Evolutionary conservation across 1,140 invertebrate species (phyloP).

Genomic region (Hermatobates lingyangjiaoensis): DNA sequence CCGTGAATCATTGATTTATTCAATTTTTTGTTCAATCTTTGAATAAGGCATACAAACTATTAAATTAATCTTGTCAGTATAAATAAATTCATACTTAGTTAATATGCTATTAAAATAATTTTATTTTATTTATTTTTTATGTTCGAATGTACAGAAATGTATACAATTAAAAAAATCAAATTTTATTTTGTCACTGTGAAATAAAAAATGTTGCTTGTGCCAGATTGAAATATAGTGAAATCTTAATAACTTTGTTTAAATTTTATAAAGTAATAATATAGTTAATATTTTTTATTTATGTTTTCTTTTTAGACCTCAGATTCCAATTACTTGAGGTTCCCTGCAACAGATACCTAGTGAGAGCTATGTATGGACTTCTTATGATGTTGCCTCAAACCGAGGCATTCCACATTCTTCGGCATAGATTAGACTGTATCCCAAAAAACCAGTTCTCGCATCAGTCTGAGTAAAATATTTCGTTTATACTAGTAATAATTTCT

Average conservation of each 20-base stretch:
- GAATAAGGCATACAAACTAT: background rate
- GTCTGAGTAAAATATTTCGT: background rate
- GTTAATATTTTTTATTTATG: background rate
- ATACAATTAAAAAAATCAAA: background rate
- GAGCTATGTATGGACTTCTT: conserved; percentile 83
- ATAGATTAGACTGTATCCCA: conserved; percentile 77
- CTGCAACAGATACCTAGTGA: conserved; percentile 52
- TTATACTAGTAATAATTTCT: background rate
- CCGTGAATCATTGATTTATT: no score
- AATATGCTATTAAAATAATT: background rate
- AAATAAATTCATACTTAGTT: background rate
- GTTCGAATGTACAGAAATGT: no score
- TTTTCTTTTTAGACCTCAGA: conserved; percentile 52
- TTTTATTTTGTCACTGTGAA: background rate
- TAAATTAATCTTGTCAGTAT: background rate
- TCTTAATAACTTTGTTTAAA: background rate
- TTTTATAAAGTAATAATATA: background rate
- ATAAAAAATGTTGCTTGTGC: background rate
- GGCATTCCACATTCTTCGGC: conserved; percentile 74
- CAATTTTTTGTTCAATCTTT: no score
- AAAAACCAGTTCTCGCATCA: conserved; percentile 27
- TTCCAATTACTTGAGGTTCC: conserved; percentile 74
- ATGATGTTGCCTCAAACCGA: conserved; percentile 97
- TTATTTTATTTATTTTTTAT: background rate
- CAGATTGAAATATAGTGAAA: background rate